Conservation (phyloP, 2,888 invertebrate species). For the Ochropleura plecta region DNA sequence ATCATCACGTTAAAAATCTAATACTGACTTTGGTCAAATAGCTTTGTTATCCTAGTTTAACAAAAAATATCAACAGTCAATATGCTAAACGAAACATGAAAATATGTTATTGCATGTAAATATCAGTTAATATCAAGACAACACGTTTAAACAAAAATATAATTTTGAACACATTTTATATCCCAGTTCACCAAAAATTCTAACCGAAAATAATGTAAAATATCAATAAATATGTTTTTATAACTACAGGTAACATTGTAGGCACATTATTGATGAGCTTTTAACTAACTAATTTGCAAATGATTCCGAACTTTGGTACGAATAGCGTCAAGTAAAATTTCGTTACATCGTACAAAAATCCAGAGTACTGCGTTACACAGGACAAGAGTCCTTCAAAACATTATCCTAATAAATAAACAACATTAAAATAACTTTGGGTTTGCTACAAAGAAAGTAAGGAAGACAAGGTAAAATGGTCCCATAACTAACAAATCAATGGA, state of each 20-base stretch:
- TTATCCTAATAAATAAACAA: conserved; percentile 86
- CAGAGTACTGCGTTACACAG: conserved; percentile 48
- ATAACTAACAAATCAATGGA: conserved; percentile 71
- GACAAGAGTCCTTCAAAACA: conserved; percentile 68
- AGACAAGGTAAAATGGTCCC: conserved; percentile 87
- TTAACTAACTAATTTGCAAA: conserved; percentile 76
- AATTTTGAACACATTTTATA: conserved; percentile 88
- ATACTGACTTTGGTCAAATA: conserved; percentile 91
- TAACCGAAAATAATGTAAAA: conserved; percentile 80
- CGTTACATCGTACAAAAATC: conserved; percentile 42
- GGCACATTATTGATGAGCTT: conserved; percentile 89
- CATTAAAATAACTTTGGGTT: conserved; percentile 88
- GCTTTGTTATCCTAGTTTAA: conserved; percentile 90
- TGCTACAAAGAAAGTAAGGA: conserved; percentile 84
- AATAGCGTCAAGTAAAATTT: conserved; percentile 19
- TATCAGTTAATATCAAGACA: conserved; percentile 88
- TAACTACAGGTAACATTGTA: conserved; percentile 90
- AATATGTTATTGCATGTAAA: conserved; percentile 87
- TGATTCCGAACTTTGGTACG: conserved; percentile 50
- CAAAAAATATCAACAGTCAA: conserved; percentile 89
- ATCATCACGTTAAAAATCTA: conserved; percentile 87
- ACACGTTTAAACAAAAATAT: conserved; percentile 73
- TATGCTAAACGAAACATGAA: conserved; percentile 85
- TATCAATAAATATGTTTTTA: conserved; percentile 79
- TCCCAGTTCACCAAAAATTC: conserved; percentile 82